Evolutionary conservation across 2,797 vertebrate genomes (phyloP), one percentile per base, ranked within the genome.

Genomic region (Anguilla obscura): DNA sequence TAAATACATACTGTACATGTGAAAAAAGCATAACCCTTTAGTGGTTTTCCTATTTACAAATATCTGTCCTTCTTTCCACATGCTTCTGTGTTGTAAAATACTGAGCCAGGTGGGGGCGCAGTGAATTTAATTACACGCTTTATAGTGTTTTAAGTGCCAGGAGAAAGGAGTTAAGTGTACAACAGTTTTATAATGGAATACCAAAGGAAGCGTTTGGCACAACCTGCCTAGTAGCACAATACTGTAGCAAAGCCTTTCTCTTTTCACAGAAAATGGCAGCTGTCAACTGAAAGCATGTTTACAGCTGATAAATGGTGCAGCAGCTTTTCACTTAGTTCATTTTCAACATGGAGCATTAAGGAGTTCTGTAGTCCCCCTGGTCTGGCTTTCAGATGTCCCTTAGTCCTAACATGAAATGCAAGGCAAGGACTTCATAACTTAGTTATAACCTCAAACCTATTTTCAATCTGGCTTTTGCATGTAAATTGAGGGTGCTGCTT

Each of bases 241-340:
- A 33, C 83, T 85, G 52, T 85, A 48, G 45, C 12, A 58, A 85
- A 58, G 83, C 10, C 21, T 58, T 85, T 85, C 27, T 30, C 30
- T 14, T 18, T 48, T 50, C 21, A 52, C 45, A 14, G 10, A 56
- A 85, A 56, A 56, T 36, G 54, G 54, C 58, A 33, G 16, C 27
- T 16, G n/a, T 52, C 45, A 30, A 27, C n/a, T 85, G 50, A 85
- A 58, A 7, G 50, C 12, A 14, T 16, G 33, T 45, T 45, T 45
- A 45, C 40, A 45, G 40, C 40, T 45, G 83, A 54, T 5, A 36
- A 30, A 58, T 54, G 27, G 27, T n/a, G 7, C 21, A 56, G 10
- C n/a, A 12, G 30, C 54, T 56, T 56, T 84, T n/a, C 45, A 48
- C 40, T 24, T 21, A 1, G 16, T 52, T 52, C 24, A 84, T n/a